These are phyloP conservation scores for Lepilemur ruficaudatus DNA, from an alignment of 2,797 vertebrate genomes.

Conservation along the genomic window DNA sequence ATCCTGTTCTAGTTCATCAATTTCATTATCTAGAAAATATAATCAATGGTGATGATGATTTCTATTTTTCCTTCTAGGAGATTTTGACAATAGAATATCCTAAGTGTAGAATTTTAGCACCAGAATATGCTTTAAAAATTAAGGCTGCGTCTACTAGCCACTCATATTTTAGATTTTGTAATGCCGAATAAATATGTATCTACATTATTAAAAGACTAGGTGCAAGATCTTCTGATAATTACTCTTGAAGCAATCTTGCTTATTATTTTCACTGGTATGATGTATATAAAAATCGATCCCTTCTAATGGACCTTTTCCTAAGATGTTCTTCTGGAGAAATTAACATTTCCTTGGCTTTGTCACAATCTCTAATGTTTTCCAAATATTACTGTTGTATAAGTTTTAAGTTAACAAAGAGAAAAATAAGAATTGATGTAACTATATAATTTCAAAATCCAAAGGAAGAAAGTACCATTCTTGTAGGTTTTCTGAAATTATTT, in stretches of 20 bases:
- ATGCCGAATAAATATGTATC: neutral
- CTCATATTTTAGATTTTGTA: constrained; percentile 16
- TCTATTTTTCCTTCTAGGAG: constrained; percentile 32
- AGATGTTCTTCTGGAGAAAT: constrained; percentile 2
- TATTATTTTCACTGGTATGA: neutral
- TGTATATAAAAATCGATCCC: neutral
- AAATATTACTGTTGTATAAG: neutral
- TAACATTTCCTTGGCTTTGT: neutral
- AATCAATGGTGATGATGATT: constrained; percentile 39
- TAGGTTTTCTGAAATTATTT: constrained; percentile 7
- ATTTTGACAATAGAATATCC: constrained; percentile 43
- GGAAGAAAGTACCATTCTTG: constrained; percentile 1
- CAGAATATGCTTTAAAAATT: constrained; percentile 33
- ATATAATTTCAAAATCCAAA: constrained; percentile 35
- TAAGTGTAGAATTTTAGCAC: constrained; percentile 33
- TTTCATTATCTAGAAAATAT: constrained; percentile 40
- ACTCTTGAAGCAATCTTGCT: constrained; percentile 14
- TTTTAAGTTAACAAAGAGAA: neutral
- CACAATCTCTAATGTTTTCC: neutral
- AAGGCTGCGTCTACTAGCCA: neutral
- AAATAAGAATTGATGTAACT: neutral
- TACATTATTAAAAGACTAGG: constrained; percentile 4
- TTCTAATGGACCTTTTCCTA: neutral
- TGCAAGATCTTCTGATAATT: constrained; percentile 20
- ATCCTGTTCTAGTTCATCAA: neutral